A percentile compares a stretch with the other conserved stretches of the same genome.
Conservation (phyloP, 2,888 invertebrate genomes). For the Limulus polyphemus region DNA sequence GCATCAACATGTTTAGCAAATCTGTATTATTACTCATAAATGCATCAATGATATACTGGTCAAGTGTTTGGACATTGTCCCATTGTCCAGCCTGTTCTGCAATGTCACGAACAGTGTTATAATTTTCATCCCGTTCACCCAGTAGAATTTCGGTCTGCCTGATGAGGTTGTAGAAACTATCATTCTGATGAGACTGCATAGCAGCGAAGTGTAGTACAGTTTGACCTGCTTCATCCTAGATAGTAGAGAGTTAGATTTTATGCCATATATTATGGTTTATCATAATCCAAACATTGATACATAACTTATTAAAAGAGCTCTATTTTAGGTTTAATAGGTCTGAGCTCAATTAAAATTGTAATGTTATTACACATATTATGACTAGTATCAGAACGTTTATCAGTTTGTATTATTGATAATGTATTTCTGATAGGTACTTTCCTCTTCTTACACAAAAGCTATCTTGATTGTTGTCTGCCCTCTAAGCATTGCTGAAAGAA, state of each 20-base stretch:
- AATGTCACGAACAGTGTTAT: constrained; percentile 72
- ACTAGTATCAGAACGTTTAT: too few relatives aligned
- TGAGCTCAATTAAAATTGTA: too few relatives aligned
- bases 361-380: too few relatives aligned
- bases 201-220: constrained; percentile 80
- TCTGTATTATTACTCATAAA: constrained; percentile 16
- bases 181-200: constrained; percentile 63
- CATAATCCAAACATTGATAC: too few relatives aligned
- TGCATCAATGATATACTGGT: constrained; percentile 56
- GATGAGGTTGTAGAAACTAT: constrained; percentile 63
- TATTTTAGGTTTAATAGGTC: too few relatives aligned
- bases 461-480: too few relatives aligned
- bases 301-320: too few relatives aligned
- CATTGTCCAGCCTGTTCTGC: constrained; percentile 62
- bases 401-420: too few relatives aligned
- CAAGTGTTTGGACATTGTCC: constrained; percentile 68
- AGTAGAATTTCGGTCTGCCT: constrained; percentile 66
- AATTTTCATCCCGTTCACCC: constrained; percentile 70
- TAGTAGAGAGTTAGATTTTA: background rate
- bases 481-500: too few relatives aligned
- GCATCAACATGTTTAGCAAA: constrained; percentile 45
- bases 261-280: too few relatives aligned
- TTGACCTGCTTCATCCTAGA: constrained; percentile 77
- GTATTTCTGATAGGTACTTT: too few relatives aligned
- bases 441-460: too few relatives aligned